Evolutionary conservation across 2,888 invertebrate genomes (phyloP), one percentile per base, ranked within the genome.

Genomic region (Syritta pipiens): DNA sequence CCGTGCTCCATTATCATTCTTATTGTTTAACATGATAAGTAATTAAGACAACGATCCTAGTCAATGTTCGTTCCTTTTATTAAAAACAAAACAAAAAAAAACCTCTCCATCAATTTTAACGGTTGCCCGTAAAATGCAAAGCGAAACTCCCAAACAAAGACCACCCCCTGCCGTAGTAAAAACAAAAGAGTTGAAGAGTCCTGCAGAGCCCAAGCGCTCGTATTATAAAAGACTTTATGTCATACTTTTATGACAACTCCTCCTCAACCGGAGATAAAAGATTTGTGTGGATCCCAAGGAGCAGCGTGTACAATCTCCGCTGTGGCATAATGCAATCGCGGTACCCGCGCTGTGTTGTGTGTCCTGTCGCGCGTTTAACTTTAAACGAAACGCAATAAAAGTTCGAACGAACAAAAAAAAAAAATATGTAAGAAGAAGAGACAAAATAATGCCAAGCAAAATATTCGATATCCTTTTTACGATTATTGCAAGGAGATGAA

Each of bases 401-500:
- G 17, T n/a, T n/a, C n/a, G n/a, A n/a, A 22, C 3, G 14, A 35
- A 63, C 7, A 1, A 1, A 28, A 28, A 28, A 28, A n/a, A 28
- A 28, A 0, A 28, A 28, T 9, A 28, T 28, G 9, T 9, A 28
- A 24, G 35, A 20, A 37, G 32, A 49, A 30, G n/a, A 5, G 12
- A 30, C 19, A 42, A 30, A 44, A 37, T 62, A 55, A 42, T 63
- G 17, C 17, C 24, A 42, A 55, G 20, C 26, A 46, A 40, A 68
- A 30, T 55, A 55, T 68, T 75, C 75, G 55, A 76, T 76, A 69
- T 53, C 46, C 42, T 44, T 62, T 65, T 68, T 69, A 63, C 42
- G 68, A 22, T 76, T 69, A 68, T 76, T 76, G 55, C 55, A 57
- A 62, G 42, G 55, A 62, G 49, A 69, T 62, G 57, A 76, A 76